These are phyloP conservation scores for Patella ulyssiponensis DNA, from an alignment of 2,888 invertebrate species.

Conservation along the genomic window DNA sequence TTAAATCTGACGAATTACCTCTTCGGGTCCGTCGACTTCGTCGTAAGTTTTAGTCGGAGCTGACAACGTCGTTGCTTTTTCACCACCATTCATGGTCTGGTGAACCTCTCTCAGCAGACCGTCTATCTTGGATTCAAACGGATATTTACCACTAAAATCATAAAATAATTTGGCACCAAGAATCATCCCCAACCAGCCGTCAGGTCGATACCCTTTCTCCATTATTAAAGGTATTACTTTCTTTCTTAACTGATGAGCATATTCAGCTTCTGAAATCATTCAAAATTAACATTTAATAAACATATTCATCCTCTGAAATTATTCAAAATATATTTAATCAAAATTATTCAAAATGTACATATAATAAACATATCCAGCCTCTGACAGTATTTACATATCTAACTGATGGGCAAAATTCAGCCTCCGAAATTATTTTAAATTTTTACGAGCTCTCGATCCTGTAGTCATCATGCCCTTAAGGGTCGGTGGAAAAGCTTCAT, in stretches of 20 bases:
- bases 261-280: slow-evolving; percentile 46
- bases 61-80: not conserved
- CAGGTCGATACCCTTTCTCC: slow-evolving; percentile 44
- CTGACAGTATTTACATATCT: too few species aligned
- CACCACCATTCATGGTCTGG: slow-evolving; percentile 1
- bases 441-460: too few species aligned
- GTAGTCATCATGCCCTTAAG: too few species aligned
- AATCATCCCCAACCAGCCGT: slow-evolving; percentile 53
- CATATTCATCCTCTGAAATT: not conserved
- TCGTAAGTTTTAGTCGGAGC: not conserved
- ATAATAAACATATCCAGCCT: too few species aligned
- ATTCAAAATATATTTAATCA: too few species aligned
- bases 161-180: slow-evolving; percentile 46
- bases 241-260: slow-evolving; percentile 42
- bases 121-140: slow-evolving; percentile 38
- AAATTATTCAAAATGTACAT: too few species aligned
- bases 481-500: too few species aligned
- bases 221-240: slow-evolving; percentile 44
- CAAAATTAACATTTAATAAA: not conserved
- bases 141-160: slow-evolving; percentile 47
- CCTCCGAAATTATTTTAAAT: too few species aligned
- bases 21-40: not conserved
- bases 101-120: slow-evolving; percentile 35
- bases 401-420: too few species aligned
- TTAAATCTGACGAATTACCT: not conserved